Evolutionary conservation across 2,888 invertebrate species (phyloP).

Genomic region (Caenorhabditis sp.): DNA sequence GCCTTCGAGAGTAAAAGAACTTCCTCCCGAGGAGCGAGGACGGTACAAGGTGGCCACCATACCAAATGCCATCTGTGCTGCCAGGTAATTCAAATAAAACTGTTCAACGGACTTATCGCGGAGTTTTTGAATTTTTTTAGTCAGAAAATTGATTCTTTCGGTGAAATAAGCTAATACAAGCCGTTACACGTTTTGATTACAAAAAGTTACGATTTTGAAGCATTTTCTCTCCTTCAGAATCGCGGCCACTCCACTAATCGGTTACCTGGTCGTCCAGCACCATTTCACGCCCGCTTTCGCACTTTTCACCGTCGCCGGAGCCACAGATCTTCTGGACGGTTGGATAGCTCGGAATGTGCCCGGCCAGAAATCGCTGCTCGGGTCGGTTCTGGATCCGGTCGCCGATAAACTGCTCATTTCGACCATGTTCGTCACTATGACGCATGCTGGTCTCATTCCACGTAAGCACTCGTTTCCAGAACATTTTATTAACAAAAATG

Average conservation of each 20-base stretch:
- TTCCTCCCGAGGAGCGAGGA: conserved; percentile 78
- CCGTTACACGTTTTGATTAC: no score
- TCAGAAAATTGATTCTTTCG: no score
- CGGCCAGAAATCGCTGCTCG: conserved; percentile 92
- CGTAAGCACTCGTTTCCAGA: conserved; percentile 79
- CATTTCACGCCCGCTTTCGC: conserved; percentile 87
- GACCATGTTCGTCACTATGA: conserved; percentile 89
- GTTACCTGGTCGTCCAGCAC: conserved; percentile 89
- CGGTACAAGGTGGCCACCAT: conserved; percentile 93
- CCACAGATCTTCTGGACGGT: conserved; percentile 92
- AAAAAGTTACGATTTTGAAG: no score
- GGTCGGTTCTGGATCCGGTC: conserved; percentile 95
- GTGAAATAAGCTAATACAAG: no score
- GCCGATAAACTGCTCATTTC: conserved; percentile 96
- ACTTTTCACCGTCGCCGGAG: conserved; percentile 88
- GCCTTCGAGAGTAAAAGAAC: background rate
- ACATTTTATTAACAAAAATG: no score
- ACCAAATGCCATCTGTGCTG: conserved; percentile 91
- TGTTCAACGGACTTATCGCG: no score
- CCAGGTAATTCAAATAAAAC: conserved; percentile 80
- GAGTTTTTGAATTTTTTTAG: no score
- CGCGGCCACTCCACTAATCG: conserved; percentile 89
- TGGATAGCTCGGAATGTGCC: conserved; percentile 94
- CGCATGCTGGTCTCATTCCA: conserved; percentile 90
- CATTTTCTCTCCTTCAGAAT: conserved; percentile 85